A percentile compares a stretch with the other conserved stretches of the same genome.
These are phyloP conservation scores for Scophthalmus maximus DNA, from an alignment of 2,113 vertebrate genomes.

Conservation along the genomic window DNA sequence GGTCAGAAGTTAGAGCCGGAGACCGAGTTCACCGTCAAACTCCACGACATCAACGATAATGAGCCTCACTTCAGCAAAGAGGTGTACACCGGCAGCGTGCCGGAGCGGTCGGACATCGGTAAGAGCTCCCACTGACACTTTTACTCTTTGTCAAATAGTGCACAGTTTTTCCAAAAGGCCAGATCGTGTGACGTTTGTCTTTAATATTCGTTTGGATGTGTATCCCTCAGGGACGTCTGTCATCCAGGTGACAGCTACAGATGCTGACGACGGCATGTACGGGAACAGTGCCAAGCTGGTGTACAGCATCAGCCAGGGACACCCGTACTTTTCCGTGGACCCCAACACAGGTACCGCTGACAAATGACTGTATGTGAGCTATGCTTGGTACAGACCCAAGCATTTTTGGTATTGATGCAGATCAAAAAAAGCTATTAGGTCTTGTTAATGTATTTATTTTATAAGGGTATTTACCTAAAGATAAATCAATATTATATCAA, in stretches of 20 bases:
- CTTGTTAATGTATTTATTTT: too few relatives aligned
- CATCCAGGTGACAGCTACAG: constrained; percentile 93
- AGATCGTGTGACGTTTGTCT: not conserved
- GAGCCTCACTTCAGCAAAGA: constrained; percentile 94
- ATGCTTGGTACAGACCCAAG: too few relatives aligned
- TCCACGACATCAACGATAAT: constrained; percentile 98
- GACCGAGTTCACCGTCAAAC: constrained; percentile 95
- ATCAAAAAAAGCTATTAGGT: too few relatives aligned
- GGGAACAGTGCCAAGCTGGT: constrained; percentile 94
- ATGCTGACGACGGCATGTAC: constrained; percentile 95
- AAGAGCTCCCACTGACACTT: constrained; percentile 48
- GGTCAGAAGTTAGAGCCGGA: constrained; percentile 92
- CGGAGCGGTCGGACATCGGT: constrained; percentile 94
- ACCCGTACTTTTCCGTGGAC: constrained; percentile 97
- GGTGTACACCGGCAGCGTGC: constrained; percentile 88
- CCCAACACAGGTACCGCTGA: constrained; percentile 91
- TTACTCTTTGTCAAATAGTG: too few relatives aligned
- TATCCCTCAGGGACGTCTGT: constrained; percentile 89
- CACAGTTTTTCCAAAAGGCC: too few relatives aligned
- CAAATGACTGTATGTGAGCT: too few relatives aligned
- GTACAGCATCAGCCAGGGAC: constrained; percentile 95
- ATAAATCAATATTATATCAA: too few relatives aligned
- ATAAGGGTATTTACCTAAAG: too few relatives aligned
- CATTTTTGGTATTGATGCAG: too few relatives aligned
- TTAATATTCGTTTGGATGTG: not conserved